phyloP scores from a whole-genome alignment of 2,888 invertebrate genomes.

The Cheilosia variabilis region DNA sequence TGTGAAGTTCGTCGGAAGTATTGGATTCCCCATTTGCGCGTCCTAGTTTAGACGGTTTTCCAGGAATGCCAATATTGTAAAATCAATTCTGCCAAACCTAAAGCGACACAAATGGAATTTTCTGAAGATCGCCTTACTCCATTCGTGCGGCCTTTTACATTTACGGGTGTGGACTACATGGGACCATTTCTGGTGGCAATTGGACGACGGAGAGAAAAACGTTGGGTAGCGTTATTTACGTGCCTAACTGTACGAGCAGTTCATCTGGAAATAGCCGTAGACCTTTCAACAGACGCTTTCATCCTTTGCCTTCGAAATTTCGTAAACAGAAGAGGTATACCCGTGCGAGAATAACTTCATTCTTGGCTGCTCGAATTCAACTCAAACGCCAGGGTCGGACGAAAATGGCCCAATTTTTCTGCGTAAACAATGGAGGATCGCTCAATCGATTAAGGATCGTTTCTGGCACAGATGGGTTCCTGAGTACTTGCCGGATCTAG shows the following conservation, averaged over 20 bases:
- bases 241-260: constrained; percentile 2
- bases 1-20: too few species aligned
- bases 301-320: neutral
- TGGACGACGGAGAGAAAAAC: constrained; percentile 5
- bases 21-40: too few species aligned
- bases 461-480: too few species aligned
- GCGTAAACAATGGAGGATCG: too few species aligned
- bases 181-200: neutral
- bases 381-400: too few species aligned
- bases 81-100: neutral
- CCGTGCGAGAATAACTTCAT: neutral
- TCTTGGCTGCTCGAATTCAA: too few species aligned
- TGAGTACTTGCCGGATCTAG: too few species aligned
- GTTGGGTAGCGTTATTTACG: too few species aligned
- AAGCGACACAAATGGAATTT: constrained; percentile 54
- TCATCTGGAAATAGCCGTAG: neutral
- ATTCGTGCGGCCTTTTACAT: neutral
- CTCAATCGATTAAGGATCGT: too few species aligned
- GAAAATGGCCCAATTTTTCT: too few species aligned
- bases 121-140: too few species aligned
- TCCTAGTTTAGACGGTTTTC: neutral
- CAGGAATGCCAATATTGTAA: neutral
- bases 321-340: neutral
- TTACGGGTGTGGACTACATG: constrained; percentile 13
- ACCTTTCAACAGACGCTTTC: neutral